Conservation (phyloP, 1,140 invertebrate species). For the Cecropterus lyciades region DNA sequence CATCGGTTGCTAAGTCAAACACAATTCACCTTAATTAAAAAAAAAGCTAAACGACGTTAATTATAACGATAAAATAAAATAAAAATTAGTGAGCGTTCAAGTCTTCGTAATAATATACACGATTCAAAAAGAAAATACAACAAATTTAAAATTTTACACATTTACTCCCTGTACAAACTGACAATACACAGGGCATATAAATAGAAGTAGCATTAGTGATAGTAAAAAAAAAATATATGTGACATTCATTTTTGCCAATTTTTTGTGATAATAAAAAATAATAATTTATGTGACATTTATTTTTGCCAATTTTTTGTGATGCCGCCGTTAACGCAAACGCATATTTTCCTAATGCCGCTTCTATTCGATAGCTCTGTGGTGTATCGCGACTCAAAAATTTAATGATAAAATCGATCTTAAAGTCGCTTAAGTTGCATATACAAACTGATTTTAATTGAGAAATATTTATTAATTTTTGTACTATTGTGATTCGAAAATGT, state of each 20-base stretch:
- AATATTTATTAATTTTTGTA: neutral
- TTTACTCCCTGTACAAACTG: neutral
- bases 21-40: no score
- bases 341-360: neutral
- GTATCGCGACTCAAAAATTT: neutral
- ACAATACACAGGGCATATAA: neutral
- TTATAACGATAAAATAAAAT: neutral
- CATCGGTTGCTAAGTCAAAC: no score
- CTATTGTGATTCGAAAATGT: no score
- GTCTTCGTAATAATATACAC: conserved; percentile 16
- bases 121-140: neutral
- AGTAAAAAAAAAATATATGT: no score
- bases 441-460: neutral
- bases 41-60: no score
- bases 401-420: neutral
- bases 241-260: no score
- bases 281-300: no score
- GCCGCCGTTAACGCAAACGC: no score
- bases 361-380: neutral
- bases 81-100: conserved; percentile 35
- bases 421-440: neutral
- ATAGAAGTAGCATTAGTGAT: neutral
- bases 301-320: no score
- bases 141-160: neutral
- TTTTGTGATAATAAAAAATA: no score